Evolutionary conservation across 1,140 invertebrate species (phyloP), one percentile per base, ranked within the genome.

Genomic region (Vanessa atalanta): DNA sequence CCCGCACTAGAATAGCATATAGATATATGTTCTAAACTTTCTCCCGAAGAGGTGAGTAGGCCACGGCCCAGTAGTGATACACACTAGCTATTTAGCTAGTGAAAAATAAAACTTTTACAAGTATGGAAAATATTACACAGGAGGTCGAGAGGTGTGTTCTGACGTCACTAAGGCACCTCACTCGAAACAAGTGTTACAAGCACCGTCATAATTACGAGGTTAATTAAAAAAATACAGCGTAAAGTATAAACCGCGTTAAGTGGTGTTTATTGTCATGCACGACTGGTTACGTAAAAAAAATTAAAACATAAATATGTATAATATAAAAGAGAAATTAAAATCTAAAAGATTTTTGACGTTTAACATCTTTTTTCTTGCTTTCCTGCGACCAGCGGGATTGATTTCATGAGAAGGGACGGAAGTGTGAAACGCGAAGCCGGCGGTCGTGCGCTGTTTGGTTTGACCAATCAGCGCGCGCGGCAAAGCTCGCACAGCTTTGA

Each of bases 211-310:
- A 61, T 61, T 61, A 61, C 57, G 57, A 37, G 57, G 26, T 61
- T 61, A 61, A 61, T 61, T 61, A 61, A 61, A 61, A 57, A 61
- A 61, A 61, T 61, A 61, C 26, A 37, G 26, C 57, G 57, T 61
- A 23, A n/a, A 37, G 26, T 61, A 61, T 37, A 61, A 31, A 37
- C 9, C 26, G 31, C 26, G 4, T 0, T 37, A 13, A 61, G 57
- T 26, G 57, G 5, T 37, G 13, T 61, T 51, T 61, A 15, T 61
- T 61, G 53, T 57, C 16, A 26, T 57, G 11, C 9, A 57, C 20
- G 16, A 57, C 53, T 57, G 53, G 20, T 57, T 57, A 26, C 23
- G 16, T 57, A 26, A 57, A 55, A 16, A n/a, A 55, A 55, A 16
- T 16, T 8, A 23, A 23, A 57, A 57, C 16, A 23, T 6, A 53